A percentile compares a stretch with the other conserved stretches of the same genome.
Evolutionary conservation across 2,888 invertebrate species (phyloP).

Genomic region (Priocnemis perturbator): DNA sequence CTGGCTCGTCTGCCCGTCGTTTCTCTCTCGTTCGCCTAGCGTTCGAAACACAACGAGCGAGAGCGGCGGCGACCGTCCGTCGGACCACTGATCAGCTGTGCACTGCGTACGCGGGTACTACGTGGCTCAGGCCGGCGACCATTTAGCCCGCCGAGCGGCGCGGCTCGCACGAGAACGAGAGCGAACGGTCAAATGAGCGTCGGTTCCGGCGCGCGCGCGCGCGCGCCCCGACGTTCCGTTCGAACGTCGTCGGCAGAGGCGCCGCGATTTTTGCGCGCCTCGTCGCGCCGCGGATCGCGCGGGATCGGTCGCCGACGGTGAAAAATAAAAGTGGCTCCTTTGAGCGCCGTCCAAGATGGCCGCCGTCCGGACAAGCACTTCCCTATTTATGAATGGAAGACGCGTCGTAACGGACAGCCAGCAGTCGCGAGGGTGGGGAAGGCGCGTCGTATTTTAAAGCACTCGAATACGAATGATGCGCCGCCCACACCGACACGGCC

Average conservation of each 20-base stretch:
- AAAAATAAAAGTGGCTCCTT: constrained; percentile 28
- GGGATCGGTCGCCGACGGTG: not conserved
- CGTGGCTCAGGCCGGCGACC: constrained; percentile 32
- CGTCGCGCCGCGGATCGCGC: not conserved
- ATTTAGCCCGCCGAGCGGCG: not conserved
- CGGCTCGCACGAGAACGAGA: not conserved
- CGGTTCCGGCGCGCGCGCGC: constrained; percentile 3
- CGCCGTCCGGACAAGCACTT: constrained; percentile 47
- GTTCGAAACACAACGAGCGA: constrained; percentile 40
- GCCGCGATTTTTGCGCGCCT: too few species aligned
- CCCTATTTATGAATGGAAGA: constrained; percentile 68
- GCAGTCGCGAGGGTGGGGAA: constrained; percentile 32
- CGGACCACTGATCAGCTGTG: constrained; percentile 70
- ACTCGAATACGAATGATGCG: constrained; percentile 27
- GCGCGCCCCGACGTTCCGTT: not conserved
- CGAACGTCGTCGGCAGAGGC: not conserved
- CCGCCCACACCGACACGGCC: constrained; percentile 29
- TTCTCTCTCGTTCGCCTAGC: not conserved
- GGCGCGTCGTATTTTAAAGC: constrained; percentile 57
- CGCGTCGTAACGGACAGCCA: constrained; percentile 42
- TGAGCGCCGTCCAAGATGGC: constrained; percentile 64
- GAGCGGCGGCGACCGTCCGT: constrained; percentile 61
- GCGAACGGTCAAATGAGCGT: not conserved
- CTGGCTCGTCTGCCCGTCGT: too few species aligned
- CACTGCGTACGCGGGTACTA: constrained; percentile 57